A percentile compares a stretch with the other conserved stretches of the same genome.
phyloP scores from a whole-genome alignment of 1,140 invertebrate species.

The Anastatus disparis region DNA sequence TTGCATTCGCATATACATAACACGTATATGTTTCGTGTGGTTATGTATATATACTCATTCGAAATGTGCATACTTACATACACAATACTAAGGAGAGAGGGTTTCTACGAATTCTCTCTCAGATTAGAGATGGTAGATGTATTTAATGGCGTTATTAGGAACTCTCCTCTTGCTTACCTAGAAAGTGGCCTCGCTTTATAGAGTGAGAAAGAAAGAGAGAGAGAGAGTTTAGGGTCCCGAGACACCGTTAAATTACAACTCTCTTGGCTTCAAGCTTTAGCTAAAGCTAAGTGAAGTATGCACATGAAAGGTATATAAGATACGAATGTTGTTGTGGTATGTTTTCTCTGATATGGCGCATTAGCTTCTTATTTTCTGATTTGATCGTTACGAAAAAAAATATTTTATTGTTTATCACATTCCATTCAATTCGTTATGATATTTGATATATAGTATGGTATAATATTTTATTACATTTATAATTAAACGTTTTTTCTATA shows the following conservation, averaged over 20 bases:
- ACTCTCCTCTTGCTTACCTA: conserved; percentile 52
- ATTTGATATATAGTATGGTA: no score
- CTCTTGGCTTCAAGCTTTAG: no score
- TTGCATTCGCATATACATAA: no score
- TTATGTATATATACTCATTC: no score
- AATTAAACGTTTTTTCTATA: no score
- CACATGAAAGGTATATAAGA: conserved; percentile 37
- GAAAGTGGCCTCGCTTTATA: conserved; percentile 56
- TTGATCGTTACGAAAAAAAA: no score
- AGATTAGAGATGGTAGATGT: conserved; percentile 61
- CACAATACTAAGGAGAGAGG: conserved; percentile 52
- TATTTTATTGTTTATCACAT: no score
- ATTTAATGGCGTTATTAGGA: conserved; percentile 64
- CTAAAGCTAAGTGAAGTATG: conserved; percentile 55
- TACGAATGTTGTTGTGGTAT: no score
- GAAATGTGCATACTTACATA: not conserved
- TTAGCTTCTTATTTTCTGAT: not conserved
- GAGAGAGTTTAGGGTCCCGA: no score
- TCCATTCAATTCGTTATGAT: no score
- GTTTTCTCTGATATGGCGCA: not conserved
- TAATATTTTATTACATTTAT: no score
- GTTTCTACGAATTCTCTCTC: conserved; percentile 58
- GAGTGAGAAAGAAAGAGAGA: conserved; percentile 54
- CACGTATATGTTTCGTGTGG: no score
- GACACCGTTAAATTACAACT: conserved; percentile 59